These are phyloP conservation scores for Pituophis catenifer DNA, from an alignment of 2,113 vertebrate species.

Conservation along the genomic window DNA sequence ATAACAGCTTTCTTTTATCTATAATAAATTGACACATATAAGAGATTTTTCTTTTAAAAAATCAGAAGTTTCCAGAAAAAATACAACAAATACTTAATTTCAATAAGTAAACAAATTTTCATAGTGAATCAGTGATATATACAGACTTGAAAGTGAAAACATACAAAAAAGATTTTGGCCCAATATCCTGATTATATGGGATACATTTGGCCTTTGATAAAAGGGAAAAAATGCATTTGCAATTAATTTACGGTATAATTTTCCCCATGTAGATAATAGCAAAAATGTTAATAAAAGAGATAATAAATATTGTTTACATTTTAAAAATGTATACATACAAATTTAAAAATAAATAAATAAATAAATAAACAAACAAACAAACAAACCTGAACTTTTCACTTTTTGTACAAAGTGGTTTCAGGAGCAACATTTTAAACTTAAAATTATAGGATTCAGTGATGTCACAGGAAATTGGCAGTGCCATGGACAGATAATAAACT, in stretches of 20 bases:
- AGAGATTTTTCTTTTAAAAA: neutral
- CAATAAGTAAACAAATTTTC: neutral
- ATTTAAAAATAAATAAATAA: too few relatives aligned
- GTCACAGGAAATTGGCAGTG: neutral
- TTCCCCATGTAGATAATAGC: neutral
- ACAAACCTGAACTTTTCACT: neutral
- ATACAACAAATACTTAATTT: neutral
- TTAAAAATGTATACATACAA: too few relatives aligned
- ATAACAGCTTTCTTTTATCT: neutral
- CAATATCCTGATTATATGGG: neutral
- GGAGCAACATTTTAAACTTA: neutral
- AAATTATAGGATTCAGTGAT: neutral
- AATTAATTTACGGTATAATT: neutral
- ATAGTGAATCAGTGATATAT: neutral
- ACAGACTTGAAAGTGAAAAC: neutral
- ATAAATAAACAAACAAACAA: too few relatives aligned
- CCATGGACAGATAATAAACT: conserved; percentile 40
- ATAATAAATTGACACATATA: neutral
- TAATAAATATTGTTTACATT: neutral
- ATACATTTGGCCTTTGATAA: neutral
- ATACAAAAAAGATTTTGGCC: neutral
- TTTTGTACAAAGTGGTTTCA: neutral
- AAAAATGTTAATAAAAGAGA: neutral
- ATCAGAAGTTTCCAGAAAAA: neutral
- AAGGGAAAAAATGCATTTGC: neutral